Conservation (phyloP, 2,113 vertebrate species). For the Junco hyemalis region DNA sequence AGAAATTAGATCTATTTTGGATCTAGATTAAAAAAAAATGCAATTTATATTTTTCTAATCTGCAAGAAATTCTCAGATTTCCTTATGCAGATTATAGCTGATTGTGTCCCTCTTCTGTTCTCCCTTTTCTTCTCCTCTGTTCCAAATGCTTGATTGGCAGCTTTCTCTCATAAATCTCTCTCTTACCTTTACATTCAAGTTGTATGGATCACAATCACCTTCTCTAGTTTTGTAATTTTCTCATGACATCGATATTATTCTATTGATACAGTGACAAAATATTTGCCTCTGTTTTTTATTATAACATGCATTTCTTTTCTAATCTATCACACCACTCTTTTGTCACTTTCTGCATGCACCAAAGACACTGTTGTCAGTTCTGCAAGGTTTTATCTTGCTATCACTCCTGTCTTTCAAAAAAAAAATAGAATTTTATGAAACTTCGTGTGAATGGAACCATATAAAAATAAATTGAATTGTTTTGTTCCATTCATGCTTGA, state of each 20-base stretch:
- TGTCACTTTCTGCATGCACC: background rate
- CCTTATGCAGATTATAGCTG: background rate
- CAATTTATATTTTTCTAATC: background rate
- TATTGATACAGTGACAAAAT: background rate
- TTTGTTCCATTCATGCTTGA: background rate
- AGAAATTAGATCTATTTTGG: background rate
- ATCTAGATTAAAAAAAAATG: background rate
- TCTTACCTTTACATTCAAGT: background rate
- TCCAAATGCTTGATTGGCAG: background rate
- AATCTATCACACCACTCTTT: background rate
- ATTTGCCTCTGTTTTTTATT: background rate
- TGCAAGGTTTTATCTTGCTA: background rate
- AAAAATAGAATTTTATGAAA: background rate
- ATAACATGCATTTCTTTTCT: background rate
- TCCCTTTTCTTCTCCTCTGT: background rate
- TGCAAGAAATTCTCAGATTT: background rate
- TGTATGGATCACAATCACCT: background rate
- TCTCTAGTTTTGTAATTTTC: background rate
- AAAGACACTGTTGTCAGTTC: background rate
- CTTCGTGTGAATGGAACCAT: background rate
- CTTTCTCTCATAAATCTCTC: background rate
- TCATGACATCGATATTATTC: background rate
- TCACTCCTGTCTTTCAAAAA: background rate
- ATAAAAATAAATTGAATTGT: slow-evolving; percentile 27
- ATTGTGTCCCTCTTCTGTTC: background rate